phyloP scores from a whole-genome alignment of 2,888 invertebrate genomes.

The Cerastis rubricosa region DNA sequence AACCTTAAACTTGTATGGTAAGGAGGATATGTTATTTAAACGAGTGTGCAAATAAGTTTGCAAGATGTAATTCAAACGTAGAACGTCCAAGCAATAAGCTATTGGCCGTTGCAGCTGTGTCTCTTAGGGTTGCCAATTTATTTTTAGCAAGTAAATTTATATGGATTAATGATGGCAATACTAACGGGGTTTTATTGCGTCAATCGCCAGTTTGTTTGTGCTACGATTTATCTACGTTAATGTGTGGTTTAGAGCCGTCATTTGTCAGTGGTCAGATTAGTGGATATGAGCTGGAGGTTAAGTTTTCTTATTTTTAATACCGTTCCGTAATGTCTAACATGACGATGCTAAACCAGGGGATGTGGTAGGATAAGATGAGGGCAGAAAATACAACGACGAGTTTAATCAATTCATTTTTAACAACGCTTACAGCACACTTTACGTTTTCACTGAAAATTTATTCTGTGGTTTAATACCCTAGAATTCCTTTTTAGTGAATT shows the following conservation, averaged over 20 bases:
- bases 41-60: constrained; percentile 68
- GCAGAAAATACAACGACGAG: not conserved
- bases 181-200: constrained; percentile 82
- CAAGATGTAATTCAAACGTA: constrained; percentile 79
- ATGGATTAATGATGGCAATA: constrained; percentile 82
- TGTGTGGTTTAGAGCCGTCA: constrained; percentile 68
- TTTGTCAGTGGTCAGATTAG: constrained; percentile 44
- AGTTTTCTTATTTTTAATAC: constrained; percentile 38
- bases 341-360: constrained; percentile 36
- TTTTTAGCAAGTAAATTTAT: constrained; percentile 86
- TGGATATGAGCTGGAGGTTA: constrained; percentile 33
- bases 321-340: constrained; percentile 25
- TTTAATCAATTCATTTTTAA: not conserved
- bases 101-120: constrained; percentile 87
- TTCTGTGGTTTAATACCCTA: too few relatives aligned
- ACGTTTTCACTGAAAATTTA: not conserved
- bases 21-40: constrained; percentile 26
- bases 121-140: constrained; percentile 86
- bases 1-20: constrained; percentile 21
- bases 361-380: constrained; percentile 24
- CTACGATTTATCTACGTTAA: constrained; percentile 67
- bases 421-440: not conserved
- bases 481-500: too few relatives aligned
- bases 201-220: constrained; percentile 70
- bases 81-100: constrained; percentile 86